phyloP scores from a whole-genome alignment of 2,797 vertebrate species.

The Liparis tanakae region DNA sequence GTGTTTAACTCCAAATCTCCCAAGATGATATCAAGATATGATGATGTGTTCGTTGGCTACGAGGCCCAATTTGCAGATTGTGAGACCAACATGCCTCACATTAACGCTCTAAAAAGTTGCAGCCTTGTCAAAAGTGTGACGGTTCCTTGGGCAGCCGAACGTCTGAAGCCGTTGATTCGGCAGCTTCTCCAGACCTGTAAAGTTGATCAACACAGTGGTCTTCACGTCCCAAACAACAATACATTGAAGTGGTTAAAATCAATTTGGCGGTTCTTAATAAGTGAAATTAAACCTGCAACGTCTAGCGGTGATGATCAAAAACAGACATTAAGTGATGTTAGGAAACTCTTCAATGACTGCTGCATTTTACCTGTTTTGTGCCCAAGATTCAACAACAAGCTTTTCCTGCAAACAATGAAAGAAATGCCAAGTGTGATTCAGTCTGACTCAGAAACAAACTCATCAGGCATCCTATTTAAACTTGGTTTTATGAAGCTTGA shows the following conservation, averaged over 20 bases:
- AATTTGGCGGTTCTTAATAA: slow-evolving; percentile 72
- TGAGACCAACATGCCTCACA: rapidly evolving
- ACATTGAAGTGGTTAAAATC: slow-evolving; percentile 60
- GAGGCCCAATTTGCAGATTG: slow-evolving; percentile 71
- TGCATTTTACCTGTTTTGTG: slow-evolving; percentile 76
- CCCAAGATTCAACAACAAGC: slow-evolving; percentile 59
- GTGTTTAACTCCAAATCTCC: slow-evolving; percentile 66
- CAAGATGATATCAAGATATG: slow-evolving; percentile 65
- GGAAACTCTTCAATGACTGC: slow-evolving; percentile 63
- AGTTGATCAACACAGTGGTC: slow-evolving; percentile 48
- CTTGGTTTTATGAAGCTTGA: slow-evolving; percentile 76
- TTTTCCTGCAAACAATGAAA: slow-evolving; percentile 64
- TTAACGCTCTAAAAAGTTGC: slow-evolving; percentile 22
- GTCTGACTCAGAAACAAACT: rapidly evolving
- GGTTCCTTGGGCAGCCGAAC: slow-evolving; percentile 52
- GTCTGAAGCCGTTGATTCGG: slow-evolving; percentile 60
- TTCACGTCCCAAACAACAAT: slow-evolving; percentile 43
- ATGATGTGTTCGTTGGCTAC: slow-evolving; percentile 55
- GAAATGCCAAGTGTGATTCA: slow-evolving; percentile 68
- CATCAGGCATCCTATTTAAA: slow-evolving; percentile 70
- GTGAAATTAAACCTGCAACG: slow-evolving; percentile 18
- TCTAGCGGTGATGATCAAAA: not conserved
- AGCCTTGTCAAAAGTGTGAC: slow-evolving; percentile 65
- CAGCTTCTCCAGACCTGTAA: slow-evolving; percentile 53
- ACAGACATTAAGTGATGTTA: slow-evolving; percentile 58